Conservation (phyloP, 2,113 vertebrate genomes). For the Pandion haliaetus region DNA sequence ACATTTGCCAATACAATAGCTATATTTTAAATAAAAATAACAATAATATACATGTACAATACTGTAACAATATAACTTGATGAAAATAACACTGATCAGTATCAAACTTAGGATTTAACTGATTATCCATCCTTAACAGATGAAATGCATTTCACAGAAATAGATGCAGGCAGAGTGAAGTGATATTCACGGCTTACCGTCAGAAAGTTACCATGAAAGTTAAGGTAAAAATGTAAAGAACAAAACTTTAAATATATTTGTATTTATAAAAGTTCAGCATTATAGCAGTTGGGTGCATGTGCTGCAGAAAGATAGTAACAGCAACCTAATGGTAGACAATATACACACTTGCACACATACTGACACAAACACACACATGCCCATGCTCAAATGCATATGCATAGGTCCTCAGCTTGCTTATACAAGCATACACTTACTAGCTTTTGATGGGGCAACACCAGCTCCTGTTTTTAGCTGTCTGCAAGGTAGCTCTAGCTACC, state of each 20-base stretch:
- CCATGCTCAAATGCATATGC: not conserved
- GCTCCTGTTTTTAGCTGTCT: not conserved
- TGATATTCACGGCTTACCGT: not conserved
- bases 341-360: not conserved
- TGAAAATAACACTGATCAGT: conserved; percentile 43
- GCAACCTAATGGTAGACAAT: not conserved
- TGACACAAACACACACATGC: not conserved
- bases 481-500: not conserved
- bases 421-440: not conserved
- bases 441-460: not conserved
- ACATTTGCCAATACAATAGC: not conserved
- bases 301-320: not conserved
- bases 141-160: conserved; percentile 16
- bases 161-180: not conserved
- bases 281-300: not conserved
- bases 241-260: not conserved
- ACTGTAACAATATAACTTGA: not conserved
- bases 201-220: not conserved
- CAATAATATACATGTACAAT: conserved; percentile 43
- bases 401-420: not conserved
- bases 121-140: conserved; percentile 37
- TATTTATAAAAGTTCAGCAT: not conserved
- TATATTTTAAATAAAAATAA: conserved; percentile 56
- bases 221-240: not conserved
- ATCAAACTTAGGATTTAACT: conserved; percentile 5